These are phyloP conservation scores for Gobiocypris rarus DNA, from an alignment of 2,113 vertebrate species.

Conservation along the genomic window DNA sequence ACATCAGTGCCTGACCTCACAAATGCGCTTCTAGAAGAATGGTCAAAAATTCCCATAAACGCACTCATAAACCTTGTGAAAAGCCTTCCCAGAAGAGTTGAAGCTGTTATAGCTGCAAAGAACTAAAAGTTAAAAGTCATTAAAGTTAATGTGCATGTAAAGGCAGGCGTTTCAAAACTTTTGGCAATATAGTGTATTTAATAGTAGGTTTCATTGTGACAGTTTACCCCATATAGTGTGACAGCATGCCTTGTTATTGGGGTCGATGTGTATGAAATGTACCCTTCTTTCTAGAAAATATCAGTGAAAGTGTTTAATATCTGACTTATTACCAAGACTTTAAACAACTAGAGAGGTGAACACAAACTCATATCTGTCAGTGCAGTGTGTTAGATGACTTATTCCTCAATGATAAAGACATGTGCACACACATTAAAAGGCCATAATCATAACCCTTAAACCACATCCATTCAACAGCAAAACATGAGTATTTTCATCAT, in stretches of 20 bases:
- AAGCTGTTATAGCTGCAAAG: too few species aligned
- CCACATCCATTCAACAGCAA: background rate
- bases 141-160: too few species aligned
- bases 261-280: background rate
- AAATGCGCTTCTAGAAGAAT: too few species aligned
- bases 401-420: background rate
- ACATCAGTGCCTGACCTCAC: too few species aligned
- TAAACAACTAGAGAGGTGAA: background rate
- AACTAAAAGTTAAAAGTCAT: too few species aligned
- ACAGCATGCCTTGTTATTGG: background rate
- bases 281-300: background rate
- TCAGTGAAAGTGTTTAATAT: background rate
- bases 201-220: background rate
- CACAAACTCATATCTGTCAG: background rate
- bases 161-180: too few species aligned
- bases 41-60: too few species aligned
- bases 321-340: background rate
- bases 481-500: background rate
- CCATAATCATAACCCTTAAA: background rate
- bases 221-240: background rate
- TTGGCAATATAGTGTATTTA: background rate
- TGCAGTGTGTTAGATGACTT: background rate
- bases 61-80: too few species aligned
- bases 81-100: too few species aligned
- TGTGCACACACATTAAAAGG: slow-evolving; percentile 1